Conservation (phyloP, 2,113 vertebrate species). For the Ptychochromis oligacanthus region DNA sequence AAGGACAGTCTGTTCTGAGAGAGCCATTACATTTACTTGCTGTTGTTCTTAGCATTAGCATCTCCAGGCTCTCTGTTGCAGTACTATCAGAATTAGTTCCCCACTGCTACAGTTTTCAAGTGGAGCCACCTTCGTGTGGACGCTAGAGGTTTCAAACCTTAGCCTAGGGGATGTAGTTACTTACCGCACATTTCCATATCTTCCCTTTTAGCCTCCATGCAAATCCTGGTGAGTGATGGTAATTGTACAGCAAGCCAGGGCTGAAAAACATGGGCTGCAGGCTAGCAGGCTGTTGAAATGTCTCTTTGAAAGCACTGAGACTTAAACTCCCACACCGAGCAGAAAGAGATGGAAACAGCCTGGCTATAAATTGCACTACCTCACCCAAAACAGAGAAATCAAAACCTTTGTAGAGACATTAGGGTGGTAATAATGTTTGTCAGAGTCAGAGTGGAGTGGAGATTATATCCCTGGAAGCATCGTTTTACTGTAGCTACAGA, state of each 20-base stretch:
- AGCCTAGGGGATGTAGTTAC: conserved; percentile 51
- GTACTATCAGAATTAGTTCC: conserved; percentile 29
- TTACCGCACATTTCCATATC: conserved; percentile 59
- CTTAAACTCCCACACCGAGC: conserved; percentile 52
- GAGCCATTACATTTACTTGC: conserved; percentile 21
- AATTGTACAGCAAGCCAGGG: conserved; percentile 55
- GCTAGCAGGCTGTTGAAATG: conserved; percentile 50
- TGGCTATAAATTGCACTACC: conserved; percentile 40
- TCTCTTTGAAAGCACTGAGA: conserved; percentile 50
- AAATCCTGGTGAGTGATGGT: conserved; percentile 47
- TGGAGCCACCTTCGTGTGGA: conserved; percentile 25
- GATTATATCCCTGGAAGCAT: conserved; percentile 29
- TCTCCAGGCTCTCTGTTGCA: conserved; percentile 26
- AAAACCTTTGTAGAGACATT: conserved; percentile 43
- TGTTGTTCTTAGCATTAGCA: conserved; percentile 46
- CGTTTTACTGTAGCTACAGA: conserved; percentile 32
- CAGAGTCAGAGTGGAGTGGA: conserved; percentile 14
- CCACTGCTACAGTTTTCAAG: conserved; percentile 21
- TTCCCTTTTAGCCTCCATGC: conserved; percentile 50
- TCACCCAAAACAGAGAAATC: conserved; percentile 38
- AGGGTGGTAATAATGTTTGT: conserved; percentile 56
- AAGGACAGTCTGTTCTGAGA: conserved; percentile 6
- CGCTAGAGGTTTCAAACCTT: conserved; percentile 41
- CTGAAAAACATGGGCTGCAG: conserved; percentile 44
- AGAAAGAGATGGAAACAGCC: conserved; percentile 43